Evolutionary conservation across 2,113 vertebrate species (phyloP), one percentile per base, ranked within the genome.

Genomic region (Hucho hucho): DNA sequence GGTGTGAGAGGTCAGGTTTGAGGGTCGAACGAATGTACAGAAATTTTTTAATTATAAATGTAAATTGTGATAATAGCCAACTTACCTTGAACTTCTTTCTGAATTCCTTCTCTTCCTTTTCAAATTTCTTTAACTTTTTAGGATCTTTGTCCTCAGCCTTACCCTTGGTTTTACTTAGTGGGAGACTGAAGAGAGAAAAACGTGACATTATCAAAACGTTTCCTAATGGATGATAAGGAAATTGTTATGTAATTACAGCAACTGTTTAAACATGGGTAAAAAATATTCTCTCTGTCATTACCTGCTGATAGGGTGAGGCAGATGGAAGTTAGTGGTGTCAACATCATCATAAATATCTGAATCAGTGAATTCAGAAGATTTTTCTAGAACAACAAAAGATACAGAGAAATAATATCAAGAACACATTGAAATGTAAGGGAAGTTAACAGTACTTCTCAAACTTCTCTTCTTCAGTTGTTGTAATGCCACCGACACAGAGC

Each of bases 261-360:
- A 53, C 14, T 53, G 13, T 53, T 53, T 53, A 43, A 43, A 11
- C 9, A 43, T 9, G 4, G 49, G 49, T 53, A 0, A 16, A 53
- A 53, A 43, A 11, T 11, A 43, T 2, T 12, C 2, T 43, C 16
- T 53, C 13, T 53, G 16, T 14, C 12, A 53, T 80, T 91, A 95
- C 98, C 86, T 94, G 80, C 79, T 43, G n/a, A 92, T 76, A 22
- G 89, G 65, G 0, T 91, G 88, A 13, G 84, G 89, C 0, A 94
- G 37, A 12, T 43, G 37, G 9, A 43, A 12, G 37, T 43, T 43
- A 43, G 9, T 43, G 37, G 37, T 79, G 64, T 95, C 96, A 9
- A 98, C 90, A 0, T 98, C 98, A 22, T 98, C 97, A 4, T 98
- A 98, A 73, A 98, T 92, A n/a, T 95, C 91, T 0, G 93, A 90